Conservation (phyloP, 2,888 invertebrate genomes). For the Perizoma flavofasciatum region DNA sequence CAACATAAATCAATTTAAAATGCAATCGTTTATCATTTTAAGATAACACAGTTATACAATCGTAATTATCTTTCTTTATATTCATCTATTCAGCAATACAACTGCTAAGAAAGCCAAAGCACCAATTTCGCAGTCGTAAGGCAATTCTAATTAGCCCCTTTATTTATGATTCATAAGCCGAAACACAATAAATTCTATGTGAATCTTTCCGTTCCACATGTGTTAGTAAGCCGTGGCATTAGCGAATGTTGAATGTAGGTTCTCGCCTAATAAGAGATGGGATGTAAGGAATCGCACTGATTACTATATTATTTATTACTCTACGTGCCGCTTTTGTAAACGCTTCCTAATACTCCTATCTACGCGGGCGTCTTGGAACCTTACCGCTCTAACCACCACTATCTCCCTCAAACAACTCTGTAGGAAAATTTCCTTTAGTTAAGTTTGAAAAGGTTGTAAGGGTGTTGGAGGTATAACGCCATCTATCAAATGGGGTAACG, state of each 20-base stretch:
- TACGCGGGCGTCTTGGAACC: constrained; percentile 65
- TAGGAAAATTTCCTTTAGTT: constrained; percentile 7
- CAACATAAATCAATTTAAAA: no score
- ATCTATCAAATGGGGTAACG: constrained; percentile 76
- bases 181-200: constrained; percentile 79
- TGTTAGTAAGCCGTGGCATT: constrained; percentile 79
- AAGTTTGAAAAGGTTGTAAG: constrained; percentile 60
- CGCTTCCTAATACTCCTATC: constrained; percentile 80
- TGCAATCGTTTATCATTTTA: no score
- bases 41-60: constrained; percentile 5
- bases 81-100: background rate
- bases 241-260: constrained; percentile 82
- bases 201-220: constrained; percentile 83
- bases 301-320: constrained; percentile 84
- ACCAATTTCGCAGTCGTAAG: constrained; percentile 51
- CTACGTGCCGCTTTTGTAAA: constrained; percentile 82
- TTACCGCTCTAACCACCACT: constrained; percentile 50
- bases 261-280: constrained; percentile 81
- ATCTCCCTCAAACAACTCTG: constrained; percentile 8
- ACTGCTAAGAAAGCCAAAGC: constrained; percentile 50
- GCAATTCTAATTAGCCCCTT: constrained; percentile 80
- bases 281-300: constrained; percentile 83
- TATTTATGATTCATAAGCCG: constrained; percentile 84
- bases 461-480: constrained; percentile 51
- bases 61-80: constrained; percentile 1